Conservation (phyloP, 2,888 invertebrate species). For the Penaeus monodon region DNA sequence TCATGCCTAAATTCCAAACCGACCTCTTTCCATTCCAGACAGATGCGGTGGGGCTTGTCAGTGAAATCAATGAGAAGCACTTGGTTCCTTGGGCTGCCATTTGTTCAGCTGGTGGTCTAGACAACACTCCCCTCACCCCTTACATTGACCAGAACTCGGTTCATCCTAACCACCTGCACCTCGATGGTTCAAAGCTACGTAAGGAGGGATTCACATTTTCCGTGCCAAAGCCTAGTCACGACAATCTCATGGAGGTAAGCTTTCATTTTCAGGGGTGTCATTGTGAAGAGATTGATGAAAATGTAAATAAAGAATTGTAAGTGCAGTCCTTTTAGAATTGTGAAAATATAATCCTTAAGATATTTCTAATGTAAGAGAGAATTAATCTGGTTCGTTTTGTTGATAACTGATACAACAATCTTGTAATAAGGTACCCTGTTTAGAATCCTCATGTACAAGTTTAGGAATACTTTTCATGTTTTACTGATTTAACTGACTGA, state of each 20-base stretch:
- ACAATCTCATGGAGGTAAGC: constrained; percentile 76
- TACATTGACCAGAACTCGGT: constrained; percentile 87
- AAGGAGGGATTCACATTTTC: constrained; percentile 75
- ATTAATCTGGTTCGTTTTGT: no score
- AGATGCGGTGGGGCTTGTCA: constrained; percentile 84
- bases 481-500: no score
- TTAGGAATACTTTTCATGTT: no score
- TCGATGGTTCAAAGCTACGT: constrained; percentile 80
- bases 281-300: no score
- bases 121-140: constrained; percentile 89
- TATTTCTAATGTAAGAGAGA: no score
- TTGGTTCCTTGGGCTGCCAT: constrained; percentile 91
- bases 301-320: no score
- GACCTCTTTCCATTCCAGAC: constrained; percentile 72
- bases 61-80: constrained; percentile 94
- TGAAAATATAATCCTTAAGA: no score
- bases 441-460: no score
- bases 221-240: constrained; percentile 77
- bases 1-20: background rate
- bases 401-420: no score
- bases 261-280: background rate
- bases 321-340: no score
- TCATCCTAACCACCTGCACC: constrained; percentile 82
- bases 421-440: no score
- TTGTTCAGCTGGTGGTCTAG: constrained; percentile 80